Base-by-base conservation (phyloP, 2,888 invertebrate species). In the Agriotes lineatus region DNA sequence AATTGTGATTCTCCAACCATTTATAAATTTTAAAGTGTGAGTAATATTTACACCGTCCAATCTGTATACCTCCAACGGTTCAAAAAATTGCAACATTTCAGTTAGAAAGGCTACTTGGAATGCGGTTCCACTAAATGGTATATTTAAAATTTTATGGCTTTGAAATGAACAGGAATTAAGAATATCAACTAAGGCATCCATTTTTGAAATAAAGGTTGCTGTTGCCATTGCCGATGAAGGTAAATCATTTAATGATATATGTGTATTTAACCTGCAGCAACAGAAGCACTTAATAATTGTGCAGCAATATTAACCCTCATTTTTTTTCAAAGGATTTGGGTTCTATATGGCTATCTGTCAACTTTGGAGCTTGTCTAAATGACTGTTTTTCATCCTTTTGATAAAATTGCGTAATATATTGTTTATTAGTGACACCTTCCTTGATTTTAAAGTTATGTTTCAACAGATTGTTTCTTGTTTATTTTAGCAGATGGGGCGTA, bases 131-230 rank as follows among this genome's bases (percentile, higher is more conserved):
- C 4, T 25, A 25, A 25, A 25, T 3, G 25, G 25, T 7, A 5
- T 25, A 25, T 25, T 25, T 7, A 25, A 25, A 3, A 25, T 25
- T 25, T 25, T 25, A 25, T 25, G 3, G 7, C 25, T 25, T 25
- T 25, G 25, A 25, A 25, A 25, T 25, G 25, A 25, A 25, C 3
- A 25, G 4, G 72, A 73, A 74, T 76, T 76, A 2, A 75, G 63
- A 16, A 76, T 25, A 68, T 77, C 75, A 67, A 77, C 76, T 3
- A 76, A 54, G 42, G 74, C 71, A 66, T 76, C 68, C 50, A 77
- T 70, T 44, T 60, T 69, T 52, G 72, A 69, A 42, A 75, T 67
- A 33, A 72, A 62, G 25, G 61, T 62, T 35, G 69, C 64, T 30
- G 75, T 74, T 14, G 48, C 60, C n/a, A 61, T 22, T 4, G 75